phyloP scores from a whole-genome alignment of 2,797 vertebrate species.

The Pseudochaenichthys georgianus region DNA sequence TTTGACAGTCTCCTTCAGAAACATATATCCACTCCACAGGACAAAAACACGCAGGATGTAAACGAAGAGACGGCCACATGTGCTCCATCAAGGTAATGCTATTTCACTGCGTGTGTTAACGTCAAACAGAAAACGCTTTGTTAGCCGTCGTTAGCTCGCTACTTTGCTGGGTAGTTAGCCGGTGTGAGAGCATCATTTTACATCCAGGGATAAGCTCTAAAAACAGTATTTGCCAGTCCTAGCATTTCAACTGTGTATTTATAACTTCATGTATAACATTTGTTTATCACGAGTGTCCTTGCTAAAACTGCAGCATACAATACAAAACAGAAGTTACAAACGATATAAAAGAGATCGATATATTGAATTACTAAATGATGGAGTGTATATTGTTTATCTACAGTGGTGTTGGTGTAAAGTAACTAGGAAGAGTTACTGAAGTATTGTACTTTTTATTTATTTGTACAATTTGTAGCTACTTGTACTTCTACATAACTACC shows the following conservation, averaged over 20 bases:
- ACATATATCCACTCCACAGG: not conserved
- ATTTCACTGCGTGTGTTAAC: not conserved
- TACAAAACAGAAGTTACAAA: not conserved
- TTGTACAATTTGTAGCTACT: too few species aligned
- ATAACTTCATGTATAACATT: not conserved
- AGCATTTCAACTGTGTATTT: not conserved
- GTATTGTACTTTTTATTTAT: too few species aligned
- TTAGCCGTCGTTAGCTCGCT: conserved; percentile 44
- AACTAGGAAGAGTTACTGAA: too few species aligned
- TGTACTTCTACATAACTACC: too few species aligned
- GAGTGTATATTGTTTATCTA: not conserved
- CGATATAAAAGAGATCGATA: accelerated
- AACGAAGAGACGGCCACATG: conserved; percentile 32
- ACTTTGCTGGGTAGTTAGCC: conserved; percentile 9
- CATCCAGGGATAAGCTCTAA: not conserved
- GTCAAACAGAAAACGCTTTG: not conserved
- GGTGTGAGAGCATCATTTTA: conserved; percentile 4
- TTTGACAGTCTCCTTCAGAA: not conserved
- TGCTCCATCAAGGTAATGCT: conserved; percentile 48
- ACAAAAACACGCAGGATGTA: conserved; percentile 13
- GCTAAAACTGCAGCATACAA: not conserved
- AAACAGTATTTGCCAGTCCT: not conserved
- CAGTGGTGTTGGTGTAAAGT: not conserved
- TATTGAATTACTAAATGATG: not conserved
- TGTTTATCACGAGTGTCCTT: not conserved